Evolutionary conservation across 2,113 vertebrate genomes (phyloP).

Genomic region (Otus sunia): DNA sequence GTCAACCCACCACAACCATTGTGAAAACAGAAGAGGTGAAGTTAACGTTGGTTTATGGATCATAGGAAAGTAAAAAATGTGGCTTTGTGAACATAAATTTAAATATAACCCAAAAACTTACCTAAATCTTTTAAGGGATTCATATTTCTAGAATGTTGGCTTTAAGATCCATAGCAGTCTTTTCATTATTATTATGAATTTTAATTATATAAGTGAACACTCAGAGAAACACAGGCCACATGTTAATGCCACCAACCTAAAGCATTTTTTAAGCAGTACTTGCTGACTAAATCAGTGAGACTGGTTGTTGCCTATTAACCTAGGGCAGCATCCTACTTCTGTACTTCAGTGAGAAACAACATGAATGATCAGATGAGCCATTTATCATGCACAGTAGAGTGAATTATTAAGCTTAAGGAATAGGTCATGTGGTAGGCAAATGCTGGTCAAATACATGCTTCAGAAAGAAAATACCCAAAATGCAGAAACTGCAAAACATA

Average conservation of each 20-base stretch:
- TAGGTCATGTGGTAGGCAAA: not conserved
- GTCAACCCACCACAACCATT: not conserved
- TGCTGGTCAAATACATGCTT: not conserved
- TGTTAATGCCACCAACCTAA: not conserved
- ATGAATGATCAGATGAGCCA: conserved; percentile 34
- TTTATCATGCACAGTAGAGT: conserved; percentile 36
- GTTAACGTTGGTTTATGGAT: not conserved
- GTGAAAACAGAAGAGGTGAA: not conserved
- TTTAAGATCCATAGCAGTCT: not conserved
- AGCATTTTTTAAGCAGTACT: conserved; percentile 15
- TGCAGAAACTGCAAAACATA: not conserved
- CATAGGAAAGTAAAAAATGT: not conserved
- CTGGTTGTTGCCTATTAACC: conserved; percentile 30
- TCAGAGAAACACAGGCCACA: not conserved
- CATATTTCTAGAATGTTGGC: not conserved
- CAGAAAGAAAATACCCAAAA: conserved; percentile 18
- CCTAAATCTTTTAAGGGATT: not conserved
- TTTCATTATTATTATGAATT: not conserved
- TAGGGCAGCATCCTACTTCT: conserved; percentile 13
- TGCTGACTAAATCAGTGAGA: conserved; percentile 24
- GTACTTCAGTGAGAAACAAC: conserved; percentile 47
- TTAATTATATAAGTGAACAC: not conserved
- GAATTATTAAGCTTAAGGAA: conserved; percentile 39
- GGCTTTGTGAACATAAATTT: not conserved
- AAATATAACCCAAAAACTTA: not conserved